Percentiles rank a stretch among this genome's conserved stretches.
Evolutionary conservation across 2,797 vertebrate genomes (phyloP).

Genomic region (Urosaurus nigricauda): DNA sequence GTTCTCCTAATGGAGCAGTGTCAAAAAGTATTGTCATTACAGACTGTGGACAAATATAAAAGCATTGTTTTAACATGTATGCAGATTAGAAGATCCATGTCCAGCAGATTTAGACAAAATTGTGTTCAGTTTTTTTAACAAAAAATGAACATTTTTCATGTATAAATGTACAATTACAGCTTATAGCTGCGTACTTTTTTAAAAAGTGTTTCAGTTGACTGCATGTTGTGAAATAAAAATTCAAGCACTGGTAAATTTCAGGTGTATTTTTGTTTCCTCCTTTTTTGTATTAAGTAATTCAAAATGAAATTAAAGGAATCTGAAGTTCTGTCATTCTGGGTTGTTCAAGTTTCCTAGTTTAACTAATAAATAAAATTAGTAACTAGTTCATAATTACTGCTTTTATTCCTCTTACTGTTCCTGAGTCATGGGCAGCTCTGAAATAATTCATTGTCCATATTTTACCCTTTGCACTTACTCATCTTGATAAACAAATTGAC

Average conservation of each 20-base stretch:
- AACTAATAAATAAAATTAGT: constrained; percentile 17
- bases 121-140: constrained; percentile 77
- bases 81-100: constrained; percentile 69
- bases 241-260: constrained; percentile 82
- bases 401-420: constrained; percentile 44
- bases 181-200: constrained; percentile 81
- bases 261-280: constrained; percentile 83
- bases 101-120: constrained; percentile 76
- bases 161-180: constrained; percentile 89
- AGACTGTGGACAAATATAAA: constrained; percentile 91
- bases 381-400: constrained; percentile 3
- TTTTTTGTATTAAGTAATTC: constrained; percentile 81
- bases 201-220: constrained; percentile 78
- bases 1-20: constrained; percentile 85
- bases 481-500: neutral
- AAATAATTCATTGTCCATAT: neutral
- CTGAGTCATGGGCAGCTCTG: neutral
- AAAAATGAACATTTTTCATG: constrained; percentile 82
- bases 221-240: constrained; percentile 85
- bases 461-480: neutral
- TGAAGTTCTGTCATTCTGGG: constrained; percentile 69
- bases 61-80: constrained; percentile 67
- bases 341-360: constrained; percentile 46
- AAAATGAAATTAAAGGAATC: constrained; percentile 79
- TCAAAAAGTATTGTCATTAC: constrained; percentile 85